Conservation (phyloP, 2,888 invertebrate genomes). For the Toxonevra muliebris region DNA sequence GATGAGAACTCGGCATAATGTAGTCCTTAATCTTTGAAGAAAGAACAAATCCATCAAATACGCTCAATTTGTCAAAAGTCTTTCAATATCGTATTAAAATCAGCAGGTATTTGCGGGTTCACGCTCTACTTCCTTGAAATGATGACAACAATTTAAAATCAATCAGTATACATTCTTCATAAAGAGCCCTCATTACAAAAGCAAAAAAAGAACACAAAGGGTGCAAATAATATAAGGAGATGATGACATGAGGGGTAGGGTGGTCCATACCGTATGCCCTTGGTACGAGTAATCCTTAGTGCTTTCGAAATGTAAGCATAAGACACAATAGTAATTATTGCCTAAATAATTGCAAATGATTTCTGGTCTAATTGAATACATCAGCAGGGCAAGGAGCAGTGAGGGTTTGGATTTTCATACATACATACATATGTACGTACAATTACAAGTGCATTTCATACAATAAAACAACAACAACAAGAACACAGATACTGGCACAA, state of each 20-base stretch:
- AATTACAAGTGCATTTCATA: conserved; percentile 12
- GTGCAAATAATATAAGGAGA: conserved; percentile 30
- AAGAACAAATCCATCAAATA: neutral
- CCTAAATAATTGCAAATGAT: conserved; percentile 61
- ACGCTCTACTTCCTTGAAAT: conserved; percentile 36
- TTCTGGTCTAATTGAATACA: conserved; percentile 18
- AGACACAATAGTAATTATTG: conserved; percentile 63
- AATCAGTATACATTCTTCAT: conserved; percentile 51
- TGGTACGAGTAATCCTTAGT: conserved; percentile 17
- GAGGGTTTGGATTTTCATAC: conserved; percentile 19
- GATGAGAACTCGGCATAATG: too few species aligned
- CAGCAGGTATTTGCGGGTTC: conserved; percentile 9
- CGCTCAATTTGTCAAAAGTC: conserved; percentile 10
- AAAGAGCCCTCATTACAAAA: conserved; percentile 45
- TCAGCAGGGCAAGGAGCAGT: too few species aligned
- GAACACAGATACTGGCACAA: neutral
- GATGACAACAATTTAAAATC: conserved; percentile 61
- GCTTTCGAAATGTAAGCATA: conserved; percentile 45
- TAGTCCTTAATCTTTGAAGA: too few species aligned
- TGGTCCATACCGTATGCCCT: conserved; percentile 2
- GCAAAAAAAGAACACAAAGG: conserved; percentile 52
- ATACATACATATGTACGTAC: conserved; percentile 8
- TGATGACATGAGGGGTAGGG: conserved; percentile 28
- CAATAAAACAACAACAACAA: conserved; percentile 19
- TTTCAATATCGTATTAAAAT: conserved; percentile 12